Evolutionary conservation across 2,888 invertebrate genomes (phyloP), one percentile per base, ranked within the genome.

Genomic region (Microplitis deprimator): DNA sequence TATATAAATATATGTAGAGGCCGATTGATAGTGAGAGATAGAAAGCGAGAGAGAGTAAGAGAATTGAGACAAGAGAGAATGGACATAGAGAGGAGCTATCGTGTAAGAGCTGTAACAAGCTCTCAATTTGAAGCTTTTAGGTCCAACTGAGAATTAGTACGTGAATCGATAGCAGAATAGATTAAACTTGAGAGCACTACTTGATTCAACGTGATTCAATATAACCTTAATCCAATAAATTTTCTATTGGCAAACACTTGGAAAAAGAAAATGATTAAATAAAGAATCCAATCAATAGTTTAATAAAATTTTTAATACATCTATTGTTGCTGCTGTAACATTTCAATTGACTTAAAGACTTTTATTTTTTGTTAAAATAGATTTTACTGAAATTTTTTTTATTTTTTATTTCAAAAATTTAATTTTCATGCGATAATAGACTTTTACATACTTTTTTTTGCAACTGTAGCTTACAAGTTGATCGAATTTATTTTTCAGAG

Each of bases 111-210:
- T 50, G 50, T 50, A 50, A 59, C 64, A 39, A 13, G 8, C 72
- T 41, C 7, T 38, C 59, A 71, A 71, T 72, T 62, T 41, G 61
- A 38, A 40, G 38, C 64, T 62, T 39, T 64, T 72, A 39, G 41
- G 64, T 72, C 64, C 64, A 72, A 61, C 41, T 20, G 39, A 64
- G 72, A 72, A 72, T 72, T 72, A 72, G 62, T 64, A 41, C 39
- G 64, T 62, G 10, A 39, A 72, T 38, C 62, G 40, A 40, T 64
- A 64, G 62, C 41, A 50, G 41, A 72, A 62, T 39, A 17, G 40
- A 64, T 72, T 41, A 72, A 41, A 64, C 50, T 70, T 41, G 60
- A 41, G 70, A 60, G 29, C 41, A 29, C 20, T 29, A 70, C 70
- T 70, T 29, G 70, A 70, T 29, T 59, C 41, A 20, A 29, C 60